Evolutionary conservation across 2,113 vertebrate species (phyloP), one percentile per base, ranked within the genome.

Genomic region (Cardinalis cardinalis): DNA sequence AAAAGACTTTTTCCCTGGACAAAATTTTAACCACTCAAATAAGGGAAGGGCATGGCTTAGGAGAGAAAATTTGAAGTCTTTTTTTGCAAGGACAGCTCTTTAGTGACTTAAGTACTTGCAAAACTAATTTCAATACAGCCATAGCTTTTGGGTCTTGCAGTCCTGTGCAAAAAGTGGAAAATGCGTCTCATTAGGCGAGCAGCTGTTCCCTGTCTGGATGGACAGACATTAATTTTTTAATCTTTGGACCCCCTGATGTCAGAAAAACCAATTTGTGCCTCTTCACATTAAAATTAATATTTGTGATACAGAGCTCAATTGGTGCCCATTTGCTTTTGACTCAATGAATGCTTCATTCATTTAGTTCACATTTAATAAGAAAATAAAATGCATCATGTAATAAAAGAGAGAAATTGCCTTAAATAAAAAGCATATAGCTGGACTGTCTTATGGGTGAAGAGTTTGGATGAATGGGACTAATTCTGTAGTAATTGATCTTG

Each of bases 161-260:
- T 82, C 84, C 65, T 86, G 81, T 81, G 87, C 81, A 40, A 65
- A 74, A 96, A 76, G 79, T 88, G 82, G 84, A 89, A 91, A 93
- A 86, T 75, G 29, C 49, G 73, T 48, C 77, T 93, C 95, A 87
- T 93, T 96, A 95, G 85, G 87, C 75, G 91, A 97, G 96, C 96
- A 98, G 95, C 93, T 97, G 96, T 96, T 97, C 87, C 94, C 94
- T 89, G 79, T 95, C 95, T 97, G 94, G 94, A 88, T 95, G 89
- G 93, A 97, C 94, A 96, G 87, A 93, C 95, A 94, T 95, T 96
- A 94, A 92, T 94, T 97, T 97, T 97, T 98, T 96, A 96, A 94
- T 96, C 88, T 84, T 87, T 81, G 65, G 78, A 95, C 87, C 93
- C 90, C 90, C 95, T 91, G 83, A 94, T 97, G 93, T 91, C 92